A percentile compares a stretch with the other conserved stretches of the same genome.
phyloP scores from a whole-genome alignment of 2,888 invertebrate genomes.

The Lacanobia oleracea region DNA sequence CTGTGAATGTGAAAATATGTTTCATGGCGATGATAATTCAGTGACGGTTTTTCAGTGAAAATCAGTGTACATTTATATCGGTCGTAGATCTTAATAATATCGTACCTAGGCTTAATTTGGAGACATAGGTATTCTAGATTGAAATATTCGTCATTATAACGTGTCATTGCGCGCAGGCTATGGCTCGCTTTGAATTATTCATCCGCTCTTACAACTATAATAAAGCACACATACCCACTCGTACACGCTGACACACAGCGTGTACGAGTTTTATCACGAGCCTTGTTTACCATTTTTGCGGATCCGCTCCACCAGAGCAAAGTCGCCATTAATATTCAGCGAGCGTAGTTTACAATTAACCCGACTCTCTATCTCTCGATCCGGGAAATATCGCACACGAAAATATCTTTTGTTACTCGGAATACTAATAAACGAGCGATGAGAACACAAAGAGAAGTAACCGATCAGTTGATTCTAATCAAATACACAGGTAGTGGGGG shows the following conservation, averaged over 20 bases:
- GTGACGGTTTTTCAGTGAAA: too few species aligned
- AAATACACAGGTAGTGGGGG: background rate
- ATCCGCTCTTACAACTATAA: background rate
- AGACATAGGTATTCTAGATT: too few species aligned
- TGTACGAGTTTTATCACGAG: background rate
- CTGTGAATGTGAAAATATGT: too few species aligned
- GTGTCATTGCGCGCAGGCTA: too few species aligned
- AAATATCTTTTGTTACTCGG: conserved; percentile 5
- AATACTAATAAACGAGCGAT: background rate
- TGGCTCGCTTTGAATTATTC: background rate
- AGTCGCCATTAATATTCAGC: conserved; percentile 21
- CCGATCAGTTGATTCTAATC: background rate
- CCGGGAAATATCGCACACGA: background rate
- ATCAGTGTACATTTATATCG: too few species aligned
- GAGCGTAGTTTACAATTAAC: conserved; percentile 13
- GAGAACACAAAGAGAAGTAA: background rate
- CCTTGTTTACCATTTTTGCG: background rate
- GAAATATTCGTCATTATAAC: too few species aligned
- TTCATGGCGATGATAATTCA: too few species aligned
- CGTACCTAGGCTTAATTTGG: too few species aligned
- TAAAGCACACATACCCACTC: background rate
- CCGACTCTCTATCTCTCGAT: conserved; percentile 11
- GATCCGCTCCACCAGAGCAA: background rate
- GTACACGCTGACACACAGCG: background rate
- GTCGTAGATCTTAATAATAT: too few species aligned